Base-by-base conservation (phyloP, 2,888 invertebrate species). In the Drosophila austrosaltans region DNA sequence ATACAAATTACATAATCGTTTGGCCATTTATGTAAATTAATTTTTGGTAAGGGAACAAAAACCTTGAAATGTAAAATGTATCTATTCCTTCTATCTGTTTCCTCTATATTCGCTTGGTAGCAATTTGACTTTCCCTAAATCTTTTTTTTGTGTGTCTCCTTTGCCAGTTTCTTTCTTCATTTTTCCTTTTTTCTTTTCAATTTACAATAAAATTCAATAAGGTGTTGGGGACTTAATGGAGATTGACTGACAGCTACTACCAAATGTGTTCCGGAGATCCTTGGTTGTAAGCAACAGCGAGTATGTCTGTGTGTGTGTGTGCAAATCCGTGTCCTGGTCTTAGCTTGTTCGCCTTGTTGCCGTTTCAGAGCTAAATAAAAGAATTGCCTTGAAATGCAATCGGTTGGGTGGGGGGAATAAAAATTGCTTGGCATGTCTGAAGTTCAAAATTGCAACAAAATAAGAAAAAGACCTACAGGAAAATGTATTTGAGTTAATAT, bases 131-230 rank as follows among this genome's bases (percentile, higher is more conserved):
- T 58, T 53, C 30, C 66, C 70, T 60, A 39, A 60, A 53, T 69
- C 78, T 66, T 85, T 53, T 56, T 53, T 39, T 62, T 28, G 20
- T 57, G 42, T 48, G 25, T 58, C 25, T 56, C 57, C 42, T 44
- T 72, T 73, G 77, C 77, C 69, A 69, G 36, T 66, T 66, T 44
- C 32, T 71, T 54, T 63, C 59, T 42, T 73, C 59, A 36, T 2
- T 36, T 36, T 76, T 76, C 65, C 53, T 36, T 36, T 76, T 70
- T 56, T 66, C 79, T 82, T 86, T 89, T 75, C 86, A 87, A 87
- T 87, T 87, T 87, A 81, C 86, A 89, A 87, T 87, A 87, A 87
- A 87, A 88, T 83, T 76, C 90, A 89, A 89, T 83, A 89, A 89
- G 86, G 79, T 87, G 89, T 89, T 88, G 72, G 72, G 61, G 69